These are phyloP conservation scores for Nycteola revayana DNA, from an alignment of 2,888 invertebrate genomes.

Conservation along the genomic window DNA sequence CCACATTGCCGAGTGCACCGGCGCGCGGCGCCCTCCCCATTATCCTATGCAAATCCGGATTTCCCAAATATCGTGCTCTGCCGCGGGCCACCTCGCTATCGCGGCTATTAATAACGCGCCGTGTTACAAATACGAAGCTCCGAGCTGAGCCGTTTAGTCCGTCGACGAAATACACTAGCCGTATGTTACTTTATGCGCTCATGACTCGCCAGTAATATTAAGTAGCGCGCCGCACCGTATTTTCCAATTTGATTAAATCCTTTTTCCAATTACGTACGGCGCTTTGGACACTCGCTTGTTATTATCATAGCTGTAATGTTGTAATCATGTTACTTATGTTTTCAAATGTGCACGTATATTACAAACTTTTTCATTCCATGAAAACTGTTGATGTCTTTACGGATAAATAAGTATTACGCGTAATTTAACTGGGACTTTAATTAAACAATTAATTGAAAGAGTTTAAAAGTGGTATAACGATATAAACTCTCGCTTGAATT, in stretches of 20 bases:
- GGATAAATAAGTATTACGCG: too few relatives aligned
- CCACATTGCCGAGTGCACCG: slow-evolving; percentile 49
- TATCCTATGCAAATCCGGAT: slow-evolving; percentile 80
- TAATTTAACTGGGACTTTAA: too few relatives aligned
- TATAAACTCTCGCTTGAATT: slow-evolving; percentile 8
- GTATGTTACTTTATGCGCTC: slow-evolving; percentile 55
- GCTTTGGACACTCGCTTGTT: slow-evolving; percentile 30
- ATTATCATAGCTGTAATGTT: slow-evolving; percentile 37
- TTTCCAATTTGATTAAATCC: slow-evolving; percentile 48
- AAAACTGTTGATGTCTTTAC: too few relatives aligned
- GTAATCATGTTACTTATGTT: too few relatives aligned
- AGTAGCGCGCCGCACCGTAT: slow-evolving; percentile 38
- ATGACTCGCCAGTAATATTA: slow-evolving; percentile 41
- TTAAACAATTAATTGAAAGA: not conserved
- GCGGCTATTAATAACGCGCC: slow-evolving; percentile 75
- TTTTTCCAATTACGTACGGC: slow-evolving; percentile 37
- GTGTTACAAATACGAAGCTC: slow-evolving; percentile 67
- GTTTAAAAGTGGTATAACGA: slow-evolving; percentile 4
- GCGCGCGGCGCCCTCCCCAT: slow-evolving; percentile 49
- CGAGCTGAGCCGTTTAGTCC: slow-evolving; percentile 64
- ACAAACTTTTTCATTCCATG: too few relatives aligned
- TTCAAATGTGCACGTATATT: too few relatives aligned
- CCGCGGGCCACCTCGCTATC: slow-evolving; percentile 73
- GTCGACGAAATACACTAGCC: slow-evolving; percentile 64
- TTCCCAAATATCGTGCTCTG: slow-evolving; percentile 72